Percentiles rank a stretch among this genome's conserved stretches.
phyloP scores from a whole-genome alignment of 2,797 vertebrate genomes.

The Bucorvus abyssinicus region DNA sequence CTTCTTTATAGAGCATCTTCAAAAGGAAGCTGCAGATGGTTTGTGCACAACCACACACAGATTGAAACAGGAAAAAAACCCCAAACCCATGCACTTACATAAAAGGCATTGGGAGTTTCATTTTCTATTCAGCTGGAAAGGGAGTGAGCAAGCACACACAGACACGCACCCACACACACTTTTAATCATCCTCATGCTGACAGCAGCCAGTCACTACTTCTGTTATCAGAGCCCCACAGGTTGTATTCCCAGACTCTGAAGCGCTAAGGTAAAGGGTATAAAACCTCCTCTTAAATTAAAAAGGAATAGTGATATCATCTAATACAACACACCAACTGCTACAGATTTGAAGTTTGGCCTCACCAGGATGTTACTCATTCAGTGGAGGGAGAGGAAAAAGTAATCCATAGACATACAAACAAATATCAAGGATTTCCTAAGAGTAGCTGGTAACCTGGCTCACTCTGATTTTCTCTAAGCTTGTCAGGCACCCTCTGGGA shows the following conservation, averaged over 20 bases:
- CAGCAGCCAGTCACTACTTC: neutral
- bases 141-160: neutral
- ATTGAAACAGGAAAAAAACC: neutral
- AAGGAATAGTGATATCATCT: neutral
- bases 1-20: neutral
- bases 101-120: slow-evolving; percentile 48
- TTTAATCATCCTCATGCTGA: slow-evolving; percentile 31
- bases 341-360: neutral
- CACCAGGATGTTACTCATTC: neutral
- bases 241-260: neutral
- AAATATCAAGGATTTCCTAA: neutral
- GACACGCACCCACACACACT: neutral
- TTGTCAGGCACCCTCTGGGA: neutral
- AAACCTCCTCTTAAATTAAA: slow-evolving; percentile 1
- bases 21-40: neutral
- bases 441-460: neutral
- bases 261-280: neutral
- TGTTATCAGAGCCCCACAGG: slow-evolving; percentile 33
- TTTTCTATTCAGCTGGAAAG: slow-evolving; percentile 13
- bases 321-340: neutral
- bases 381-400: neutral
- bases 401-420: neutral
- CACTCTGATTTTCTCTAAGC: neutral
- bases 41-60: neutral
- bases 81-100: neutral